Evolutionary conservation across 1,140 invertebrate genomes (phyloP), one percentile per base, ranked within the genome.

Genomic region (Sitodiplosis mosellana): DNA sequence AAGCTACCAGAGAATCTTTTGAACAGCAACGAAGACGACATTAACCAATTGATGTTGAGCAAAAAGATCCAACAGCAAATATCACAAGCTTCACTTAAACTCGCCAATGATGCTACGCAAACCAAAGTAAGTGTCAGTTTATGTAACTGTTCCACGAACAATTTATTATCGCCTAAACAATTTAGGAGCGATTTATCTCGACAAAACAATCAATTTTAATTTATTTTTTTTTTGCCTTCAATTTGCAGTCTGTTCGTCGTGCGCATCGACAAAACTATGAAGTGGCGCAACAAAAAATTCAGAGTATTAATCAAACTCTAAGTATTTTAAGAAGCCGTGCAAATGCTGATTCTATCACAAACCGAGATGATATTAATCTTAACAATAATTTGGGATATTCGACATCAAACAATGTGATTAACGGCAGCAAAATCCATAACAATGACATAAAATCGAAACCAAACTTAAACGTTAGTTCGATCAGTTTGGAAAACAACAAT

Each of bases 41-140:
- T 40, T 4, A 40, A 40, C 12, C 14, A 40, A 12, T 40, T 40
- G 37, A 4, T 40, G 37, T 18, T 40, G 37, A 18, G 37, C 6
- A 40, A 40, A 18, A n/a, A 40, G 37, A 40, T 40, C 14, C 37
- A 40, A 40, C 37, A 40, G 37, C 37, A 40, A 40, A 40, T 40
- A 15, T 40, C 37, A 18, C 14, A 40, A 18, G 37, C 37, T n/a
- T 40, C 37, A 18, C 37, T 40, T 18, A 40, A 40, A 40, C 14
- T 40, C 14, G 37, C 37, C 14, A 40, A 40, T 40, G 37, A 40
- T 40, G 37, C 37, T 4, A 15, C 37, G 6, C 37, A 40, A 40
- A 40, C 37, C 14, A 27, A 27, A 27, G 27, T 27, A 27, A 27
- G 27, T 27, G 27, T 27, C 27, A 27, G 10, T 27, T 27, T 27